A percentile compares a stretch with the other conserved stretches of the same genome.
Conservation (phyloP, 2,888 invertebrate genomes). For the Schizaphis graminum region DNA sequence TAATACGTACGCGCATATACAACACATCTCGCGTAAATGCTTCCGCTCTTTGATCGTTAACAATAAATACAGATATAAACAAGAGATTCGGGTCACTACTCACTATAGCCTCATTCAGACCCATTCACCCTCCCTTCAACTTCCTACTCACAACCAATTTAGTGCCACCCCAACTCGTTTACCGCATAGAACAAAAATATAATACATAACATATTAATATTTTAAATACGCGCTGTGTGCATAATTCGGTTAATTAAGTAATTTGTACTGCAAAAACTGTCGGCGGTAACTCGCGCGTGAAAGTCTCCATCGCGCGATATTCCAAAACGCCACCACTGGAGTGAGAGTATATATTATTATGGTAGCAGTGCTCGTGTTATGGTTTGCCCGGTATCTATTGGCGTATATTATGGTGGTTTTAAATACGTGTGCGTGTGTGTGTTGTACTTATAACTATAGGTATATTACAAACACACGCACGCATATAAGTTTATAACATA, state of each 20-base stretch:
- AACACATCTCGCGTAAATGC: not conserved
- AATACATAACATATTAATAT: not conserved
- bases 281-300: conserved; percentile 18
- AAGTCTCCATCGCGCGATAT: conserved; percentile 20
- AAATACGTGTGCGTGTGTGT: not conserved
- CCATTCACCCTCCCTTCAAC: not conserved
- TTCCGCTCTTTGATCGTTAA: not conserved
- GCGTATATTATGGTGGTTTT: conserved; percentile 1
- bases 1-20: not conserved
- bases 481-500: not conserved
- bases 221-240: not conserved
- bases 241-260: conserved; percentile 37
- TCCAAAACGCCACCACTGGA: conserved; percentile 13
- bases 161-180: not conserved
- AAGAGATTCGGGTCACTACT: not conserved
- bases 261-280: conserved; percentile 29
- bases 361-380: not conserved
- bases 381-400: not conserved
- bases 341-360: conserved; percentile 35
- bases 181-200: not conserved
- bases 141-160: not conserved
- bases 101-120: not conserved
- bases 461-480: not conserved
- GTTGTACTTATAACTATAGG: not conserved
- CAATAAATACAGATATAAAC: not conserved